Evolutionary conservation across 1,140 invertebrate species (phyloP).

Genomic region (Bombus affinis): DNA sequence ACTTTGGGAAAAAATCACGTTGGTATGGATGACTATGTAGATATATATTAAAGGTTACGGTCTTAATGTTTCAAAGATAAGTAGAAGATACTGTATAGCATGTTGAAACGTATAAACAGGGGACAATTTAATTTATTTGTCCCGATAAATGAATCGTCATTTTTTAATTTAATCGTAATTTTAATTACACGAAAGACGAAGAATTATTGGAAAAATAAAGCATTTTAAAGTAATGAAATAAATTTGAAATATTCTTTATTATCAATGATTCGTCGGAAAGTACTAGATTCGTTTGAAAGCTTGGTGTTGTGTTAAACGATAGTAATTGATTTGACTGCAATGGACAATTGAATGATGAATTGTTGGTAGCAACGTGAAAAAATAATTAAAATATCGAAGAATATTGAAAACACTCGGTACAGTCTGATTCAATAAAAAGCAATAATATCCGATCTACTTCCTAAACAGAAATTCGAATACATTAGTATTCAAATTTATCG

Average conservation of each 20-base stretch:
- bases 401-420: background rate
- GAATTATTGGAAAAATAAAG: background rate
- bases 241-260: background rate
- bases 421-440: background rate
- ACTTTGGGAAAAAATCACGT: too few species aligned
- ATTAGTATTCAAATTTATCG: background rate
- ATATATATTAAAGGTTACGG: too few species aligned
- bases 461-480: background rate
- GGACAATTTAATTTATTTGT: too few species aligned
- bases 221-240: background rate
- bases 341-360: slow-evolving; percentile 3
- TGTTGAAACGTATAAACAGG: too few species aligned
- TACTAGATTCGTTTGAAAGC: background rate
- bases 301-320: background rate
- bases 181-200: background rate
- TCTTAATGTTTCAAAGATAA: too few species aligned
- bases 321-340: background rate
- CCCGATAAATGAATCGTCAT: too few species aligned
- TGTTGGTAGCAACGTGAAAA: background rate
- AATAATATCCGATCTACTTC: too few species aligned
- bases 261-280: background rate
- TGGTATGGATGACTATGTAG: too few species aligned
- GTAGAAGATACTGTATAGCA: too few species aligned
- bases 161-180: background rate
- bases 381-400: background rate